Evolutionary conservation across 1,140 invertebrate species (phyloP), one percentile per base, ranked within the genome.

Genomic region (Lysiphlebus fabarum): DNA sequence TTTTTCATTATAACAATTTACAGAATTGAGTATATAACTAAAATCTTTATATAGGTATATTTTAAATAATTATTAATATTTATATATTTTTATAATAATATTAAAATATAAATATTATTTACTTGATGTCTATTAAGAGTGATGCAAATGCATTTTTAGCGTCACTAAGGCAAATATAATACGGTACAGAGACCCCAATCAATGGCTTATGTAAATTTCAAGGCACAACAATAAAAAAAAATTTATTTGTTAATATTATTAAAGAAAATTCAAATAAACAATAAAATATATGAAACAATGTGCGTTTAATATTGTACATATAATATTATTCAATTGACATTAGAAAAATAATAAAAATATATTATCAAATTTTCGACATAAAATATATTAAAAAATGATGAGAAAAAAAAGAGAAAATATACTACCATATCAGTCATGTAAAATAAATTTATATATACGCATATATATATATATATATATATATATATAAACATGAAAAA

Each of bases 51-150:
- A 45, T 45, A n/a, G n/a, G n/a, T n/a, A 45, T 17, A 14, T 5
- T 14, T 10, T 45, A 10, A n/a, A n/a, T 7, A 3, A 45, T 34
- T 7, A 6, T 7, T 33, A 11, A 49, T 49, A 49, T 49, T 33
- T 26, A 33, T 34, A 34, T 49, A 42, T 14, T 26, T n/a, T n/a
- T n/a, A n/a, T n/a, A n/a, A 70, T 75, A 71, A 77, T 70, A 76
- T 76, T 71, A 73, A 74, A 68, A 65, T 69, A 65, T 69, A 76
- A 75, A 76, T 69, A 77, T 74, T 73, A 70, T 75, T 73, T 72
- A 72, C 67, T 63, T 65, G 61, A 68, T 65, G 62, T 68, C 70
- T 71, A 75, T 78, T 76, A 76, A 63, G 67, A 71, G 65, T 73
- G 70, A 72, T 74, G 57, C 55, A 59, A 67, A 70, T 73, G 70